These are phyloP conservation scores for Ethmia dodecea DNA, from an alignment of 2,888 invertebrate species.

Conservation along the genomic window DNA sequence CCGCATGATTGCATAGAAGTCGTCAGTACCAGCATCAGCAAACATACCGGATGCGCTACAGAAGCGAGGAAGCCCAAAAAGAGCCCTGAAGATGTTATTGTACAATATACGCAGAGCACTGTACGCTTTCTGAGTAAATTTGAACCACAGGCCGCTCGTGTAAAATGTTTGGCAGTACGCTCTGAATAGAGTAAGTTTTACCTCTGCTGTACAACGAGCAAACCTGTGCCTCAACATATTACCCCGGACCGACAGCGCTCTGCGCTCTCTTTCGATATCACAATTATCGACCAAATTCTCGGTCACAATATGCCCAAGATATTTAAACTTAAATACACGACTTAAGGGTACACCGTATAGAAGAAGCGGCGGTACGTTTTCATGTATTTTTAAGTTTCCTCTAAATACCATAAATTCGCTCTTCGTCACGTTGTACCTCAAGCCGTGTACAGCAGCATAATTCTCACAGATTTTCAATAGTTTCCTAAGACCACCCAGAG, in stretches of 20 bases:
- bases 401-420: conserved; percentile 4
- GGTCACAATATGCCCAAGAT: conserved; percentile 6
- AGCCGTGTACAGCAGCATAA: conserved; percentile 3
- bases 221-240: conserved; percentile 4
- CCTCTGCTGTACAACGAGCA: neutral
- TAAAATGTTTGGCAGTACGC: conserved; percentile 5
- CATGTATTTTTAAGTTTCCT: neutral
- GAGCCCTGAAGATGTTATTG: too few species aligned
- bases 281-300: conserved; percentile 2
- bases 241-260: too few species aligned
- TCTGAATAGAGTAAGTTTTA: conserved; percentile 1
- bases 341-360: neutral
- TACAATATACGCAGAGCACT: too few species aligned
- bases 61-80: too few species aligned
- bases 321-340: conserved; percentile 3
- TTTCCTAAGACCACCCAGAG: neutral
- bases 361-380: neutral
- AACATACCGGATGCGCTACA: conserved; percentile 7
- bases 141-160: too few species aligned
- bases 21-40: conserved; percentile 2
- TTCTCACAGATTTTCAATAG: conserved; percentile 1
- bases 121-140: too few species aligned
- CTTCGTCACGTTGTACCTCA: conserved; percentile 1
- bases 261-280: conserved; percentile 4
- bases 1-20: conserved; percentile 4